Evolutionary conservation across 1,140 invertebrate genomes (phyloP), one percentile per base, ranked within the genome.

Genomic region (Ditylenchus dipsaci): DNA sequence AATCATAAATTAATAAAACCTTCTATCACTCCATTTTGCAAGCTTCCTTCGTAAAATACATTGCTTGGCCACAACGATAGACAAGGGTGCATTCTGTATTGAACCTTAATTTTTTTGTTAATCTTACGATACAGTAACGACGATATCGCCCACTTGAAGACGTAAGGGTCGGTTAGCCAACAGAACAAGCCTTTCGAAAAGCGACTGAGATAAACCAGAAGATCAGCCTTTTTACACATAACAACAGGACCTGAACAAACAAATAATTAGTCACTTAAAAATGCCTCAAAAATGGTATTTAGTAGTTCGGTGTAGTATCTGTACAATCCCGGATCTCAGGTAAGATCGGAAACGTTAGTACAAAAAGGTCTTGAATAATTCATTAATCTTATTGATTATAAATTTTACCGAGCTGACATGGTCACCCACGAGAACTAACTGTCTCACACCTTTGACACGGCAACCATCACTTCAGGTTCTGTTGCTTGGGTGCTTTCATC

Each of bases 151-250:
- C 3, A 38, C 96, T 66, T 80, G 78, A 27, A 97, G 85, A 0
- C 94, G 88, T 83, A 96, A 93, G 0, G 94, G 94, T 53, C 93
- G 87, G 70, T 96, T 96, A 11, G 94, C 93, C 1, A 99, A 86
- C 0, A 98, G 92, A 0, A 99, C 95, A 0, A 99, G 86, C 17
- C 96, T 87, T 83, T 99, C 96, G 84, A 99, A 99, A 7, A 99
- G 86, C 17, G 93, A 97, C 83, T 98, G 95, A 0, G 92, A 94
- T 1, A 99, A 87, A 0, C 96, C 96, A 27, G 95, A 95, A 63
- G 88, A 0, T 94, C 93, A 0, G 96, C 95, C 83, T 97, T 97
- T 84, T 99, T 99, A 85, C 95, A 98, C 94, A 98, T 98, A 0
- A 80, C 67, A 38, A 83, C 74, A n/a, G 78, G 77, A 1, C 80